Evolutionary conservation across 2,888 invertebrate species (phyloP).

Genomic region (Agrotis puta): DNA sequence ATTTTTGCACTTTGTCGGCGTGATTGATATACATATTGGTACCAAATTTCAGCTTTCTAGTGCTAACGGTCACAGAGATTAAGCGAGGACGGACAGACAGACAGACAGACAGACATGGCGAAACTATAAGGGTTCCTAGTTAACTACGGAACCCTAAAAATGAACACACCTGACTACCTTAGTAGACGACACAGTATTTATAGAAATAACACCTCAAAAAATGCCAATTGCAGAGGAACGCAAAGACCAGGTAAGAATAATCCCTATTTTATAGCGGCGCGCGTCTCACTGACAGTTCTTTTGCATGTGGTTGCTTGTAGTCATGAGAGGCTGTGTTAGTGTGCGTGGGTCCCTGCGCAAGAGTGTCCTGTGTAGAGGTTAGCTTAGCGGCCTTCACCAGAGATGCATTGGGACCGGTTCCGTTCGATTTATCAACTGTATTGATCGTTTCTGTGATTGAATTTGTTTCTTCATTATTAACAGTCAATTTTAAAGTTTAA

Average conservation of each 20-base stretch:
- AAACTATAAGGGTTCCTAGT: too few relatives aligned
- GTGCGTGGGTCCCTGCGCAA: conserved; percentile 82
- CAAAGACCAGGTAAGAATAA: conserved; percentile 82
- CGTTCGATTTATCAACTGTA: conserved; percentile 78
- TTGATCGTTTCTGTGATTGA: conserved; percentile 69
- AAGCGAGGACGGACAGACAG: too few relatives aligned
- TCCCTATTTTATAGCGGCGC: conserved; percentile 70
- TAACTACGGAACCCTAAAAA: too few relatives aligned
- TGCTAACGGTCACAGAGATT: too few relatives aligned
- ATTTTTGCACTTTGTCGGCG: too few relatives aligned
- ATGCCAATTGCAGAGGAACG: conserved; percentile 77
- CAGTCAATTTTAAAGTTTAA: background rate
- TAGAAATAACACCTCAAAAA: conserved; percentile 78
- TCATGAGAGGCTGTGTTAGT: conserved; percentile 70
- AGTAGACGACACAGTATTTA: conserved; percentile 73
- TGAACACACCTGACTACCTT: conserved; percentile 71
- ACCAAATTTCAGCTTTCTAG: too few relatives aligned
- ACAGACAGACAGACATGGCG: too few relatives aligned
- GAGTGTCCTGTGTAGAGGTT: conserved; percentile 85
- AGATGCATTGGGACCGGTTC: conserved; percentile 86
- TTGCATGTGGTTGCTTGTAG: conserved; percentile 69
- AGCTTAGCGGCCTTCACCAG: conserved; percentile 89
- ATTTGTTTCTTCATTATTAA: conserved; percentile 17
- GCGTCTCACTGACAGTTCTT: conserved; percentile 70
- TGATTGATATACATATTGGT: too few relatives aligned